Percentiles rank a stretch among this genome's conserved stretches.
phyloP scores from a whole-genome alignment of 2,888 invertebrate genomes.

The Caenorhabditis virilis region DNA sequence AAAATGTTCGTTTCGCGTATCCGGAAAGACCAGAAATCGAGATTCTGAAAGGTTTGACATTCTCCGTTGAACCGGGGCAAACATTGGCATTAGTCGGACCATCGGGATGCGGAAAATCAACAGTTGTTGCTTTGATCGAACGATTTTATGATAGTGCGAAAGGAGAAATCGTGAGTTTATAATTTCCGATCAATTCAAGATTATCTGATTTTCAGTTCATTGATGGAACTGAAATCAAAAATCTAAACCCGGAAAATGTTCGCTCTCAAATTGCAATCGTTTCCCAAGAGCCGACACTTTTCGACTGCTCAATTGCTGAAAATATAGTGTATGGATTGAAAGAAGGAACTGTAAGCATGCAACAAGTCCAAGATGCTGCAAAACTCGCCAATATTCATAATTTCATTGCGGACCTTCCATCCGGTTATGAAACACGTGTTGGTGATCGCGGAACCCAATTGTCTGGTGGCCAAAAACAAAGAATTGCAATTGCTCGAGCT shows the following conservation, averaged over 20 bases:
- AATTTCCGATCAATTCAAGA: background rate
- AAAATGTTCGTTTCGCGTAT: slow-evolving; percentile 68
- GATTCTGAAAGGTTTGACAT: slow-evolving; percentile 43
- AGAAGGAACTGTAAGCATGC: slow-evolving; percentile 60
- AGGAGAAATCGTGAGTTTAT: slow-evolving; percentile 74
- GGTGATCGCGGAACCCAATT: slow-evolving; percentile 70
- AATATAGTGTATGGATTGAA: slow-evolving; percentile 65
- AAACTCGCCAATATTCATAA: slow-evolving; percentile 71
- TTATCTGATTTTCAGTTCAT: slow-evolving; percentile 44
- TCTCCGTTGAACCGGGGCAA: slow-evolving; percentile 39
- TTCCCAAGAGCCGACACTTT: slow-evolving; percentile 84
- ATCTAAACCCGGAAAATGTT: slow-evolving; percentile 73
- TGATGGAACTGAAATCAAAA: slow-evolving; percentile 67
- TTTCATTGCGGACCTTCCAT: slow-evolving; percentile 70
- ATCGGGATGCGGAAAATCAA: slow-evolving; percentile 71
- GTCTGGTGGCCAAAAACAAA: slow-evolving; percentile 70
- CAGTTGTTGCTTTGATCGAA: slow-evolving; percentile 74
- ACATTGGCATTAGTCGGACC: slow-evolving; percentile 65
- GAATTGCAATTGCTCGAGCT: slow-evolving; percentile 71
- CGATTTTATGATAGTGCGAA: slow-evolving; percentile 81
- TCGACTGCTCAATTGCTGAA: slow-evolving; percentile 69
- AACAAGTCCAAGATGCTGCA: slow-evolving; percentile 68
- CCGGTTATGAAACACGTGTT: slow-evolving; percentile 68
- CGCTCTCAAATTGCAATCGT: slow-evolving; percentile 85
- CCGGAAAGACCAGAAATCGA: slow-evolving; percentile 67